A percentile compares a stretch with the other conserved stretches of the same genome.
These are phyloP conservation scores for Tyria jacobaeae DNA, from an alignment of 2,888 invertebrate species.

Conservation along the genomic window DNA sequence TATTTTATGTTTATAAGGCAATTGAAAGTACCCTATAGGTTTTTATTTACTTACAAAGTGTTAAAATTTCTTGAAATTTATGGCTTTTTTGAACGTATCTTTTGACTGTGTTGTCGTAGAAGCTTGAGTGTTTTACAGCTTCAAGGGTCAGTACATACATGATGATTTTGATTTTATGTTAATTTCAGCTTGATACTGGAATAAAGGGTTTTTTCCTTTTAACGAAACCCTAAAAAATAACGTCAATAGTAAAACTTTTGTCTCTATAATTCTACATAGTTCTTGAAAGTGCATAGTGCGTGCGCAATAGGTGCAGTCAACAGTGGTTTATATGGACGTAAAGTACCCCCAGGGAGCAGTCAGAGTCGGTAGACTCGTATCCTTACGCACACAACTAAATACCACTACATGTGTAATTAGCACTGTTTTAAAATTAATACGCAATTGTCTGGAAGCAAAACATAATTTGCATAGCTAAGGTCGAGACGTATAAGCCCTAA, in stretches of 20 bases:
- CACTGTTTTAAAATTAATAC: slow-evolving; percentile 15
- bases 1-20: no score
- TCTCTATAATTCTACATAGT: neutral
- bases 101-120: no score
- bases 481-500: neutral
- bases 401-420: slow-evolving; percentile 10
- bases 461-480: neutral
- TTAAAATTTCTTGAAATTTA: no score
- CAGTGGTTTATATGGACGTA: slow-evolving; percentile 19
- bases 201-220: no score
- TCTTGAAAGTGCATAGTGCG: slow-evolving; percentile 9
- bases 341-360: slow-evolving; percentile 12
- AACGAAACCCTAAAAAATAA: no score
- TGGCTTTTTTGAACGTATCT: no score
- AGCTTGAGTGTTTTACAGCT: no score
- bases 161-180: no score
- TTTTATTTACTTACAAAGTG: no score
- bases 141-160: no score
- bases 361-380: slow-evolving; percentile 8
- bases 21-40: no score
- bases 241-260: neutral
- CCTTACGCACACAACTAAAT: slow-evolving; percentile 14
- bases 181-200: no score
- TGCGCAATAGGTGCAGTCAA: slow-evolving; percentile 40
- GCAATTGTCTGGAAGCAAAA: slow-evolving; percentile 11